Base-by-base conservation (phyloP, 2,888 invertebrate genomes). In the Eupithecia centaureata region DNA sequence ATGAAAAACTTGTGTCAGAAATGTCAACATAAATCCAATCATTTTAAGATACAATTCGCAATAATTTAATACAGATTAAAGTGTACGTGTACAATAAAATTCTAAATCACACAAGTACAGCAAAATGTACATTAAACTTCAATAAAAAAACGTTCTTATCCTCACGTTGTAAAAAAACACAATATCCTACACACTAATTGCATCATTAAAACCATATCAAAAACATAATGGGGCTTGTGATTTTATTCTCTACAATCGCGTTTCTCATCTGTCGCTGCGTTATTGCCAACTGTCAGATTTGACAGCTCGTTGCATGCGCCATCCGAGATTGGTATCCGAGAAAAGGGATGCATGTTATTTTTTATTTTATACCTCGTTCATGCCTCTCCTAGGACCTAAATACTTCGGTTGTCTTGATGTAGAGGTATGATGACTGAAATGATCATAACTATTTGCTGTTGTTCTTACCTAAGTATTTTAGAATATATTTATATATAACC, bases 221-320 rank as follows among this genome's bases (percentile, higher is more conserved):
- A 42, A 61, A 57, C 22, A 67, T 64, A 66, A 60, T 62, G 60
- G 65, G 32, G 42, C 47, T 62, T 67, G 60, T 70, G 66, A 68
- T 71, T 65, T 63, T 68, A 69, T 66, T 73, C 56, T 47, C 68
- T 52, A 68, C 68, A 73, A 74, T 80, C 80, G 82, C 79, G 77
- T 79, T 82, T 82, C 79, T 74, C 78, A 78, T 77, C 80, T 81
- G 79, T 81, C 79, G 73, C 75, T 76, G 74, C 77, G 79, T 82
- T 82, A 82, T 85, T 81, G 69, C 70, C 79, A 76, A 70, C 70
- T 80, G 86, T 83, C 84, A 82, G 71, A 76, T 82, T 77, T 87
- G 86, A 85, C 83, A 78, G 79, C 78, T 81, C 78, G 78, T 84
- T 82, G 82, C 79, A 69, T 75, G 75, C 76, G 77, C 76, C 77